Evolutionary conservation across 1,140 invertebrate genomes (phyloP), one percentile per base, ranked within the genome.

Genomic region (Parapsyche elsis): DNA sequence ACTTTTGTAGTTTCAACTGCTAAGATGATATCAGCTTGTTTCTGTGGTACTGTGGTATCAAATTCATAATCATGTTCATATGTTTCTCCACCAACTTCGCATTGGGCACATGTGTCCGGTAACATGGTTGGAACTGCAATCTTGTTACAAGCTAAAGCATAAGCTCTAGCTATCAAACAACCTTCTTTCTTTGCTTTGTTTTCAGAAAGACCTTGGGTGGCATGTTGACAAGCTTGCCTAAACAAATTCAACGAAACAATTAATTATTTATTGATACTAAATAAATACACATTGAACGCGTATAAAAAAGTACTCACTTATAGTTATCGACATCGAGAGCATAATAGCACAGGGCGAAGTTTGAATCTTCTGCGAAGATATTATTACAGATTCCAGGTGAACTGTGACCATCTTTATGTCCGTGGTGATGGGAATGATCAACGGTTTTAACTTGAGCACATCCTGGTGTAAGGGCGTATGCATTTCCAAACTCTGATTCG

Each of bases 21-120:
- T 45, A 95, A 87, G 5, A 95, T 86, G 79, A 95, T 88, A 84
- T 95, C 94, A 9, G 94, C 94, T 81, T 93, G 88, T 77, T 93
- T 94, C 57, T 89, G 89, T 0, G 93, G 94, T 24, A 91, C 85
- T 84, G 93, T 93, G 0, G 94, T 88, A 57, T 90, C 91, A 84
- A 94, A 93, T 21, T 86, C 87, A 30, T 93, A 91, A 5, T 91
- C 92, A 14, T 92, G 73, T 0, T 89, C 84, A 19, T 90, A 84
- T 16, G 89, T 86, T 79, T 90, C 84, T 9, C 88, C 87, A 0
- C 90, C 90, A 23, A 91, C 89, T 26, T 87, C 88, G 85, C 94
- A 95, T 76, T 88, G 88, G 84, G 92, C 85, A 86, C 92, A 94
- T n/a, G 86, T 86, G 9, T 88, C 76, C 0, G 93, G 93, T 45